A percentile compares a stretch with the other conserved stretches of the same genome.
Conservation (phyloP, 2,797 vertebrate species). For the Gymnopithys bicolor region DNA sequence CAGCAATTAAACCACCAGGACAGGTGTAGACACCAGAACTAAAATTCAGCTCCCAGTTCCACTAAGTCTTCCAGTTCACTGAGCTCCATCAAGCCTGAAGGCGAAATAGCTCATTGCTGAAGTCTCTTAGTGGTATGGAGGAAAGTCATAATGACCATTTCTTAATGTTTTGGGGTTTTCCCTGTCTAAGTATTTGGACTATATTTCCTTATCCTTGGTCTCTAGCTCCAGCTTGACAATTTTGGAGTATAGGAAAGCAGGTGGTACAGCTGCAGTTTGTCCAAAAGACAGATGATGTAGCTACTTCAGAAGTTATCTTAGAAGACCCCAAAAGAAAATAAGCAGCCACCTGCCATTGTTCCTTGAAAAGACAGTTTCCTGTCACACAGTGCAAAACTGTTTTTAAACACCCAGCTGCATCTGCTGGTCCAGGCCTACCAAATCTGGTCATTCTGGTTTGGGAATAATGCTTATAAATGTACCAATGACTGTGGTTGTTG, state of each 20-base stretch:
- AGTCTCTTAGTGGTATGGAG: not conserved
- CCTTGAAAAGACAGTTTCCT: not conserved
- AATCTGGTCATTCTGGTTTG: not conserved
- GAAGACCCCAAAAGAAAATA: not conserved
- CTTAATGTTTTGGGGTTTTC: accelerated
- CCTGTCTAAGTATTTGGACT: not conserved
- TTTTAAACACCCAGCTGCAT: not conserved
- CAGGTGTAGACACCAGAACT: not conserved
- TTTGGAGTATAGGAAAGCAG: not conserved
- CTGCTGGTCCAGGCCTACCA: not conserved
- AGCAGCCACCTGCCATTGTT: not conserved
- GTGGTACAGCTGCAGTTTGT: not conserved
- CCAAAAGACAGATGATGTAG: not conserved
- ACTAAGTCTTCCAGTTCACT: not conserved
- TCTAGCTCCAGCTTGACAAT: not conserved
- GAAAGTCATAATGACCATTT: not conserved
- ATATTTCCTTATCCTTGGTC: not conserved
- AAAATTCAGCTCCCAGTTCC: not conserved
- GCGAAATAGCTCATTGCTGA: not conserved
- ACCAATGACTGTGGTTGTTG: not conserved
- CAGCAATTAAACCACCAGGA: not conserved
- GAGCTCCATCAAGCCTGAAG: not conserved
- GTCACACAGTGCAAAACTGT: not conserved
- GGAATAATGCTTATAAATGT: not conserved
- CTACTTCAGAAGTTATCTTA: not conserved